These are phyloP conservation scores for Idaea dimidiata DNA, from an alignment of 2,888 invertebrate species.

Conservation along the genomic window DNA sequence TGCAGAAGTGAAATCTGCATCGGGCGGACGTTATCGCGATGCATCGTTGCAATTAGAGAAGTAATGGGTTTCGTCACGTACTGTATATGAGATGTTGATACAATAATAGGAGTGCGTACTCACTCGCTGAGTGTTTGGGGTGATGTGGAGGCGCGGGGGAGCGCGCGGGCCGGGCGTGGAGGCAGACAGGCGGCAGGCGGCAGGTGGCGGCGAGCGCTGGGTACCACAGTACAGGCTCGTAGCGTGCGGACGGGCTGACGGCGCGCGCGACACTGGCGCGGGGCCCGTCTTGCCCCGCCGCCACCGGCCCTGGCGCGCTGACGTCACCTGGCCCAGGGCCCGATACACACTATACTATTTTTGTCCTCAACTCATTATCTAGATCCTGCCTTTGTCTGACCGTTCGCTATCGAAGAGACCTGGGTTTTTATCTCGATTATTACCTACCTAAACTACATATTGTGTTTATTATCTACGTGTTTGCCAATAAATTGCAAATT, in stretches of 20 bases:
- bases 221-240: conserved; percentile 31
- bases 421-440: conserved; percentile 50
- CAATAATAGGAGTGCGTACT: conserved; percentile 12
- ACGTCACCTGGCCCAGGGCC: conserved; percentile 81
- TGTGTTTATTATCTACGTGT: conserved; percentile 13
- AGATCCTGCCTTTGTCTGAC: conserved; percentile 74
- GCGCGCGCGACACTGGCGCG: conserved; percentile 81
- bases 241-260: conserved; percentile 75
- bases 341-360: conserved; percentile 75
- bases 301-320: conserved; percentile 71
- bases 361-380: conserved; percentile 77
- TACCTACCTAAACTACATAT: conserved; percentile 17
- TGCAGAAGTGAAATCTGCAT: conserved; percentile 70
- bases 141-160: conserved; percentile 24
- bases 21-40: conserved; percentile 50
- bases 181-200: conserved; percentile 34
- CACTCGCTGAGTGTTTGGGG: conserved; percentile 36
- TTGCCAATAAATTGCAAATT: conserved; percentile 29
- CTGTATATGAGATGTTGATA: conserved; percentile 25
- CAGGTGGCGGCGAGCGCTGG: conserved; percentile 35
- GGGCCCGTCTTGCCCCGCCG: conserved; percentile 80
- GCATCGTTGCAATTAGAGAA: conserved; percentile 60
- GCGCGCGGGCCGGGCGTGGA: conserved; percentile 21
- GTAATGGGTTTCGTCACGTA: conserved; percentile 49
- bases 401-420: conserved; percentile 61